Evolutionary conservation across 2,888 invertebrate species (phyloP).

Genomic region (Rotaria socialis): DNA sequence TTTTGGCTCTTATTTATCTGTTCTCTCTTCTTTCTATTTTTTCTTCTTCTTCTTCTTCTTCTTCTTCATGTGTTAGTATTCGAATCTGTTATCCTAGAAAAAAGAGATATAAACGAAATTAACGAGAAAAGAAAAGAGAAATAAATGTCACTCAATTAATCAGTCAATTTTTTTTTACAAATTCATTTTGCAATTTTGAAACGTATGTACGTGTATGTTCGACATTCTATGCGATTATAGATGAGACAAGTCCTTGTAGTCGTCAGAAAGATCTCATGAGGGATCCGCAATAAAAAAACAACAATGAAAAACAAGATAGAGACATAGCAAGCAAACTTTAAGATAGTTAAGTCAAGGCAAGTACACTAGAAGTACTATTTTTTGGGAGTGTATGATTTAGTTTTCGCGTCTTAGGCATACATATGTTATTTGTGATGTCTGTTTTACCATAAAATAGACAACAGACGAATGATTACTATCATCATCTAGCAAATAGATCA

Average conservation of each 20-base stretch:
- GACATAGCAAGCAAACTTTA: background rate
- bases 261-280: background rate
- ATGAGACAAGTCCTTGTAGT: background rate
- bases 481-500: conserved; percentile 7
- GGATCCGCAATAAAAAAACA: background rate
- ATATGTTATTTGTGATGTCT: background rate
- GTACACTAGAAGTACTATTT: background rate
- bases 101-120: background rate
- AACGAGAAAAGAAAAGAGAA: background rate
- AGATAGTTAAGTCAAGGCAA: background rate
- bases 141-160: conserved; percentile 17
- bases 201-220: background rate
- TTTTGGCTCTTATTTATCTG: background rate
- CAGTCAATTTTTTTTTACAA: conserved; percentile 10
- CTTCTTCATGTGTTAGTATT: background rate
- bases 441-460: background rate
- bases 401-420: background rate
- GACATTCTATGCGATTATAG: background rate
- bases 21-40: background rate
- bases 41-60: background rate
- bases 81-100: background rate
- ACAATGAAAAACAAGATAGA: background rate
- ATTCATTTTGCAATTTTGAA: background rate
- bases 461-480: background rate
- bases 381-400: background rate